Conservation (phyloP, 2,113 vertebrate species). For the Aramus guarauna region DNA sequence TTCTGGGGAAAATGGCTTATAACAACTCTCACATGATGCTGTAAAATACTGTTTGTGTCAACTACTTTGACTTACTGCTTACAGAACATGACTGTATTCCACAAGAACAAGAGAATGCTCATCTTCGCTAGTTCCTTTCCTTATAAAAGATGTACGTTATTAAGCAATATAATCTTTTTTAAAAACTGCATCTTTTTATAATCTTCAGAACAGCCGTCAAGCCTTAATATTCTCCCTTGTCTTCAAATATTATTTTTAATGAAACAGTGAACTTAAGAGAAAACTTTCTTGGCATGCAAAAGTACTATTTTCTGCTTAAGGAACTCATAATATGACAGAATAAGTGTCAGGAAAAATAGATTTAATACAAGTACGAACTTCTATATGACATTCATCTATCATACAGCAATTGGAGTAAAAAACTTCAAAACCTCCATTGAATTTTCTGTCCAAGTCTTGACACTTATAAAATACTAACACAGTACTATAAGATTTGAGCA, state of each 20-base stretch:
- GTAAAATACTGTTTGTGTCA: background rate
- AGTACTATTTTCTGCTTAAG: background rate
- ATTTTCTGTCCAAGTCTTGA: slow-evolving; percentile 47
- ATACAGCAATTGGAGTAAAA: slow-evolving; percentile 44
- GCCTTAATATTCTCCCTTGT: background rate
- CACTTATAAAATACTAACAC: slow-evolving; percentile 51
- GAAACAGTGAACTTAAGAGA: background rate
- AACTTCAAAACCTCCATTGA: slow-evolving; percentile 42
- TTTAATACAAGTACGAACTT: slow-evolving; percentile 25
- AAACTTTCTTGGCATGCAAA: background rate
- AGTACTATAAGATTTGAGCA: background rate
- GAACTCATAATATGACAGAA: slow-evolving; percentile 34
- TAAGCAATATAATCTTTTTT: background rate
- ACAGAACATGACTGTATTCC: background rate
- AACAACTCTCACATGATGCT: background rate
- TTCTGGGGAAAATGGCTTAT: background rate
- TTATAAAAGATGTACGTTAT: background rate
- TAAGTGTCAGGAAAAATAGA: slow-evolving; percentile 32
- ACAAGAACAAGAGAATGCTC: background rate
- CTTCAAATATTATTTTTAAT: background rate
- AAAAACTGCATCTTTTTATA: background rate
- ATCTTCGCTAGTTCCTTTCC: background rate
- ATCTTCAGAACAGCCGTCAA: background rate
- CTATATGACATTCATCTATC: slow-evolving; percentile 24
- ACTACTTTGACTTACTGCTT: background rate